These are phyloP conservation scores for Takifugu bimaculatus DNA, from an alignment of 2,113 vertebrate genomes.

Conservation along the genomic window DNA sequence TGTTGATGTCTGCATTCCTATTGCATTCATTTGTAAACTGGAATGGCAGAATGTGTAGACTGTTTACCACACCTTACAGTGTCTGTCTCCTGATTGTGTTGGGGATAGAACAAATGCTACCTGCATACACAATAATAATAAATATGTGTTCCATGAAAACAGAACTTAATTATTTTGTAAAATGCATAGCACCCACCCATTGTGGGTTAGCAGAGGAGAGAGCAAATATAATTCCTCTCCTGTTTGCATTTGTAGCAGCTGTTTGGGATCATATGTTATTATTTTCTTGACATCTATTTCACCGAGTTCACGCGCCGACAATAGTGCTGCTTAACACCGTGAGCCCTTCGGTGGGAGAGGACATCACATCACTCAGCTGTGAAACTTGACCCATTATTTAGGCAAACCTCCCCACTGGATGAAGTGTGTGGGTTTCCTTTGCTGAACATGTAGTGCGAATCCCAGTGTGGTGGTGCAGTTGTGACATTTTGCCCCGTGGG, in stretches of 20 bases:
- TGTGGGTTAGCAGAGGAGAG: no score
- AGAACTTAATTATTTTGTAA: no score
- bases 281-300: no score
- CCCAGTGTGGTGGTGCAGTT: conserved; percentile 9
- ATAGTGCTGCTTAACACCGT: background rate
- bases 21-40: conserved; percentile 40
- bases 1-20: background rate
- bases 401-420: conserved; percentile 8
- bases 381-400: conserved; percentile 36
- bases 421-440: conserved; percentile 17
- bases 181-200: no score
- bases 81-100: conserved; percentile 26
- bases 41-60: conserved; percentile 41
- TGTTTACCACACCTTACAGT: conserved; percentile 41
- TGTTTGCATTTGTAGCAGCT: no score
- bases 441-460: conserved; percentile 17
- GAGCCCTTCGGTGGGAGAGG: conserved; percentile 8
- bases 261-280: no score
- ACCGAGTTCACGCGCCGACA: background rate
- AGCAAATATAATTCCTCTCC: no score
- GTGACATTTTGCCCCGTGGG: conserved; percentile 27
- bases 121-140: no score
- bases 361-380: conserved; percentile 4
- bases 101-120: background rate
- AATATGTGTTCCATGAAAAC: no score